These are phyloP conservation scores for Onychostruthus taczanowskii DNA, from an alignment of 2,113 vertebrate species.

Conservation along the genomic window DNA sequence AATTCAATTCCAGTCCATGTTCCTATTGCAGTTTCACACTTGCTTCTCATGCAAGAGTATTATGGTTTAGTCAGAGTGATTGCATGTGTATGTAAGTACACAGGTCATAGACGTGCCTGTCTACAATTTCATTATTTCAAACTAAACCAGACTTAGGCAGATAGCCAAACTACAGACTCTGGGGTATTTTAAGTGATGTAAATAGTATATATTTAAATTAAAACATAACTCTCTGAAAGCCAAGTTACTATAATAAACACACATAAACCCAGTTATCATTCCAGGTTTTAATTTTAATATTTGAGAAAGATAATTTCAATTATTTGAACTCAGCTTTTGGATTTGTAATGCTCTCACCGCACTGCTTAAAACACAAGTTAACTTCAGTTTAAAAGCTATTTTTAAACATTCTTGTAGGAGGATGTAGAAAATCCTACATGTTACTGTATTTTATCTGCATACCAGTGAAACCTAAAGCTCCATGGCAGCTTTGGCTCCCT, in stretches of 20 bases:
- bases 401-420: background rate
- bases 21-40: background rate
- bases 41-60: background rate
- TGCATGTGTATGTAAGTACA: no score
- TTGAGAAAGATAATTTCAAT: background rate
- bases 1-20: background rate
- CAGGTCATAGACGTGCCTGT: background rate
- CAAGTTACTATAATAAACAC: background rate
- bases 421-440: background rate
- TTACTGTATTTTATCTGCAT: background rate
- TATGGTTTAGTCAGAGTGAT: background rate
- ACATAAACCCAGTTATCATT: background rate
- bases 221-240: background rate
- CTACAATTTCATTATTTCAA: background rate
- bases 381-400: background rate
- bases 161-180: background rate
- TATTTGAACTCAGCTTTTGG: background rate
- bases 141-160: background rate
- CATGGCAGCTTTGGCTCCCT: accelerated
- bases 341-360: background rate
- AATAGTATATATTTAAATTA: background rate
- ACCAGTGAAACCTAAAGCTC: background rate
- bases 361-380: background rate
- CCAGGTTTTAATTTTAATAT: background rate
- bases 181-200: background rate